These are phyloP conservation scores for Agriopis leucophaearia DNA, from an alignment of 2,888 invertebrate genomes.

Conservation along the genomic window DNA sequence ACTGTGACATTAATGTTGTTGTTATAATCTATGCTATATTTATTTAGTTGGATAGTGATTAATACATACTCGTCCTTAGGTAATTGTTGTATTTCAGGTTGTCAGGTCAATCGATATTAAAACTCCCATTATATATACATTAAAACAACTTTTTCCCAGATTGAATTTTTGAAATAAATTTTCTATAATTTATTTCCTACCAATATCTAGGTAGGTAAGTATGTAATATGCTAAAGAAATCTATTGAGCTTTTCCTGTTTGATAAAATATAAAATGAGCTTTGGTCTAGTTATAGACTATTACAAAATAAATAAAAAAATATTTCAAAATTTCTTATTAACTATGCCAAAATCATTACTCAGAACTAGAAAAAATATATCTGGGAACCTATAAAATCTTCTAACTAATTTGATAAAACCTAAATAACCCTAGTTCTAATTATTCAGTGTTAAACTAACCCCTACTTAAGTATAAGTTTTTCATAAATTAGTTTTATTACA, in stretches of 20 bases:
- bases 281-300: conserved; percentile 68
- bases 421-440: conserved; percentile 31
- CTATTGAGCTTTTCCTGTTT: not conserved
- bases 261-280: conserved; percentile 68
- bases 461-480: conserved; percentile 7
- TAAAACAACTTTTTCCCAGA: conserved; percentile 2
- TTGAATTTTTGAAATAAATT: not conserved
- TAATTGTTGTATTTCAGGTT: not conserved
- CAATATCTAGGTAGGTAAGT: not conserved
- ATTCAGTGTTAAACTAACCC: conserved; percentile 46
- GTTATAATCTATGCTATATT: not conserved
- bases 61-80: not conserved
- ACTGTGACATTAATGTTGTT: not conserved
- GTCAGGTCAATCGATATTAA: not conserved
- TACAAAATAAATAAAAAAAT: conserved; percentile 57
- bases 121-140: not conserved
- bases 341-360: conserved; percentile 19
- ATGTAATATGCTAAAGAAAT: not conserved
- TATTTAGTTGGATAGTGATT: not conserved
- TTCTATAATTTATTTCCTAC: not conserved
- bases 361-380: conserved; percentile 8
- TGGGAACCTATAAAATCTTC: not conserved
- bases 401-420: conserved; percentile 7
- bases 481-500: conserved; percentile 34
- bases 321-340: conserved; percentile 33